phyloP scores from a whole-genome alignment of 2,797 vertebrate species.

The Mareca penelope region DNA sequence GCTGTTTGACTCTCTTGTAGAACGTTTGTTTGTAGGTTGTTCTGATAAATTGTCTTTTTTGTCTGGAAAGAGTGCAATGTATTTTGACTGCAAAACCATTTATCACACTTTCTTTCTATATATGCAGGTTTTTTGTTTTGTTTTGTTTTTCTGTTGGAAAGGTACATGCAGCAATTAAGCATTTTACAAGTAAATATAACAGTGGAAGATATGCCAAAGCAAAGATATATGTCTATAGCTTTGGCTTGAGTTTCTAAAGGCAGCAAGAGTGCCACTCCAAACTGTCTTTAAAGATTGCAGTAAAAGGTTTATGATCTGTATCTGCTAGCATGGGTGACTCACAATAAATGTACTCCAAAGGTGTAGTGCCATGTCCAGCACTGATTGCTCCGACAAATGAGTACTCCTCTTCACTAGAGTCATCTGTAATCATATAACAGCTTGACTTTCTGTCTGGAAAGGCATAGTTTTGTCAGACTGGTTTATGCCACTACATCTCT shows the following conservation, averaged over 20 bases:
- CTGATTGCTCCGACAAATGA: slow-evolving; percentile 54
- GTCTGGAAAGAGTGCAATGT: neutral
- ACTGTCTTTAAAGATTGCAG: slow-evolving; percentile 25
- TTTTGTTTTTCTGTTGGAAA: neutral
- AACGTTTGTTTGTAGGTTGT: neutral
- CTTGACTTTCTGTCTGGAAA: slow-evolving; percentile 55
- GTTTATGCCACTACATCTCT: slow-evolving; percentile 7
- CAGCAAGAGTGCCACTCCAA: slow-evolving; percentile 1
- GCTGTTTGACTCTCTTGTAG: neutral
- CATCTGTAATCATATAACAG: slow-evolving; percentile 42
- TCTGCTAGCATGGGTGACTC: slow-evolving; percentile 18
- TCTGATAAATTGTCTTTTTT: neutral
- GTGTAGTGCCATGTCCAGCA: slow-evolving; percentile 30
- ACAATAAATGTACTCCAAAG: slow-evolving; percentile 43
- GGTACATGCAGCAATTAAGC: neutral
- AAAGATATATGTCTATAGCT: neutral
- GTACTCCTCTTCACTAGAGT: slow-evolving; percentile 26
- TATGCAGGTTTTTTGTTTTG: neutral
- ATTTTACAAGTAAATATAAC: neutral
- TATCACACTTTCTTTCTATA: neutral
- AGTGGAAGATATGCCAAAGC: neutral
- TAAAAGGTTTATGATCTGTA: slow-evolving; percentile 61
- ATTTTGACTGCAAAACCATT: slow-evolving; percentile 22
- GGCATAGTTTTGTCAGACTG: slow-evolving; percentile 19
- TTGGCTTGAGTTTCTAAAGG: slow-evolving; percentile 8